Base-by-base conservation (phyloP, 2,797 vertebrate species). In the Crypturellus tataupa region DNA sequence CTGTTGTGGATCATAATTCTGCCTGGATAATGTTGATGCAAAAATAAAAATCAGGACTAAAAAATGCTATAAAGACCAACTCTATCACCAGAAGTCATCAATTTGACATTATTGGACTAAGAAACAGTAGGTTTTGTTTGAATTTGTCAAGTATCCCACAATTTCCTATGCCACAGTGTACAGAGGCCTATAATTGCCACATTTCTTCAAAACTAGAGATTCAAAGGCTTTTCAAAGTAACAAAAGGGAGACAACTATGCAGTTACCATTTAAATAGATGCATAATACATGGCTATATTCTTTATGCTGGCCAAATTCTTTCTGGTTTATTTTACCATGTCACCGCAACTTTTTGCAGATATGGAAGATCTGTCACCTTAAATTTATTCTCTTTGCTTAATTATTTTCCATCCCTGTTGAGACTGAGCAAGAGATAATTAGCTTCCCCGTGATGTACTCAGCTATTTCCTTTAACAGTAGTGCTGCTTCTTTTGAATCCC, bases 371-470 rank as follows among this genome's bases (percentile, higher is more conserved):
- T 1, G 85, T 11, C 49, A 79, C 33, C 33, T 85, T 67, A 70
- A 53, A 88, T 87, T 85, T 80, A 68, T 81, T 72, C 47, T 21
- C 42, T 72, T 93, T 91, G 69, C 86, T 94, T 70, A 83, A 91
- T 72, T 94, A 78, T 88, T 88, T 92, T 86, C 4, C 0, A 59
- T 76, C 58, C 84, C n/a, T 0, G 19, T 63, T 90, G n/a, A 94
- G 59, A 86, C 12, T 1, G 8, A 58, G 42, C 12, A 49, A 68
- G 33, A 85, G n/a, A 86, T 55, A 95, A 73, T 81, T 59, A 67
- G 39, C 73, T 72, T 95, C 83, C 69, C 62, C 19, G 42, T 44
- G 62, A 37, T 0, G 0, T 46, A 69, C 39, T 59, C 60, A 94
- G 90, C 68, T 78, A 88, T 80, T 85, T 89, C 47, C 60, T 88